Evolutionary conservation across 2,888 invertebrate species (phyloP).

Genomic region (Bhutanitis thaidina): DNA sequence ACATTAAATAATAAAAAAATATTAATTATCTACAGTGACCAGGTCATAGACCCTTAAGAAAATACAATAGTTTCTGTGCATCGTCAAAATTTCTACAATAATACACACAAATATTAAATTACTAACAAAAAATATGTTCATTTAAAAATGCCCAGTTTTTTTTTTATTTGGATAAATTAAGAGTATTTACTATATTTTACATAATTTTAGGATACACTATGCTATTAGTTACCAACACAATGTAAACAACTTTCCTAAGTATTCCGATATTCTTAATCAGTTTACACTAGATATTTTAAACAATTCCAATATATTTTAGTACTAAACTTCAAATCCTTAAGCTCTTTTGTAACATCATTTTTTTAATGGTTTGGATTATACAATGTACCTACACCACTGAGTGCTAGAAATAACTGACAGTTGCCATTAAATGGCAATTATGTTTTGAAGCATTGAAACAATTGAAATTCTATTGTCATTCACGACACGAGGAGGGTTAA

Average conservation of each 20-base stretch:
- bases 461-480: too few species aligned
- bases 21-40: constrained; percentile 32
- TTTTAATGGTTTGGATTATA: neutral
- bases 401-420: neutral
- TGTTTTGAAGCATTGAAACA: too few species aligned
- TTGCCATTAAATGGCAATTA: neutral
- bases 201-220: neutral
- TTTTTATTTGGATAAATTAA: constrained; percentile 10
- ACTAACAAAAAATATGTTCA: neutral
- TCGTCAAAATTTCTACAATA: constrained; percentile 10
- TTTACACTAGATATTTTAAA: neutral
- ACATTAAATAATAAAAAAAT: constrained; percentile 58
- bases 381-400: too few species aligned
- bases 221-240: neutral
- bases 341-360: neutral
- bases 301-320: neutral
- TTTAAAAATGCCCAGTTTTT: constrained; percentile 10
- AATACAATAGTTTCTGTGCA: constrained; percentile 10
- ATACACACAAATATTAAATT: neutral
- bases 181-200: constrained; percentile 7
- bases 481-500: too few species aligned
- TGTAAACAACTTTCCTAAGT: neutral
- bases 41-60: constrained; percentile 5
- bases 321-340: neutral
- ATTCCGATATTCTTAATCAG: neutral